These are phyloP conservation scores for Ivindomyrus marchei DNA, from an alignment of 2,113 vertebrate genomes.

Conservation along the genomic window DNA sequence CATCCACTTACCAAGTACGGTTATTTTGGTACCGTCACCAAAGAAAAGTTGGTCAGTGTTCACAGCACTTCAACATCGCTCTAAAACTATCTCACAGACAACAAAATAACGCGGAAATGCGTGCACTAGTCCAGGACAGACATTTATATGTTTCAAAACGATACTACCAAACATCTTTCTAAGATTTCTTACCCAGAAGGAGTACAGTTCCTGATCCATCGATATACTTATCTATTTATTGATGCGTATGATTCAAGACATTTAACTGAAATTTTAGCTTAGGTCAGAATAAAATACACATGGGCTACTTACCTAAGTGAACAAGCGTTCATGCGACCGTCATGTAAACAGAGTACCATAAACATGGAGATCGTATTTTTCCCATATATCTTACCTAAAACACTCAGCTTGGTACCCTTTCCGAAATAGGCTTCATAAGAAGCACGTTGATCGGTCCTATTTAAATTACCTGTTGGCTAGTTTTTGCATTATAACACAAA, in stretches of 20 bases:
- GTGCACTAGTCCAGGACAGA: not conserved
- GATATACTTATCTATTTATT: not conserved
- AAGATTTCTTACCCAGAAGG: not conserved
- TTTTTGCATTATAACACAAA: not conserved
- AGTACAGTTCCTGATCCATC: not conserved
- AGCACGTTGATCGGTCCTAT: not conserved
- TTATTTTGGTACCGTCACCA: not conserved
- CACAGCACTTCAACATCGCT: not conserved
- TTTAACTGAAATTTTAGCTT: not conserved
- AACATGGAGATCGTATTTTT: not conserved
- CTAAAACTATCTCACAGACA: not conserved
- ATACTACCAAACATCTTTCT: not conserved
- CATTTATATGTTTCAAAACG: not conserved
- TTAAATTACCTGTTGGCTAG: not conserved
- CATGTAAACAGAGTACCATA: not conserved
- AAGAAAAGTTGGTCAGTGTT: not conserved
- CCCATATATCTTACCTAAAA: slow-evolving; percentile 4
- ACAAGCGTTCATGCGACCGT: not conserved
- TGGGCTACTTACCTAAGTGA: not conserved
- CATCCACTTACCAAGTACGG: not conserved
- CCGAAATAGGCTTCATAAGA: slow-evolving; percentile 9
- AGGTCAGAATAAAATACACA: not conserved
- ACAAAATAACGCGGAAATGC: not conserved
- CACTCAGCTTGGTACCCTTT: slow-evolving; percentile 13
- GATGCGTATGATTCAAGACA: not conserved